phyloP scores from a whole-genome alignment of 2,113 vertebrate species.

The Protobothrops mucrosquamatus region DNA sequence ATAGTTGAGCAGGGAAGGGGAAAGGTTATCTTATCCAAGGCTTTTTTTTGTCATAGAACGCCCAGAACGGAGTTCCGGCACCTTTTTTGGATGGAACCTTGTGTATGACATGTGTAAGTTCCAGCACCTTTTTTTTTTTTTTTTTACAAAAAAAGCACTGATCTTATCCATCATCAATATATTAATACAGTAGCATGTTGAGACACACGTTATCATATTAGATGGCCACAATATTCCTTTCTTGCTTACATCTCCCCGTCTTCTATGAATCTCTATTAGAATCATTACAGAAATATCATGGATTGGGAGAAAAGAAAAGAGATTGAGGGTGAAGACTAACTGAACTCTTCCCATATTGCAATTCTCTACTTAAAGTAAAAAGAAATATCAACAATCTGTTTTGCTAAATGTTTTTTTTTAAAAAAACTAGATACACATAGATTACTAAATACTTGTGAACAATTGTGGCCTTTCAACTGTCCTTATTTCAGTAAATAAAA shows the following conservation, averaged over 20 bases:
- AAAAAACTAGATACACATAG: not conserved
- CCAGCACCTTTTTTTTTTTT: too few relatives aligned
- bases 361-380: not conserved
- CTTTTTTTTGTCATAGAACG: too few relatives aligned
- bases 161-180: not conserved
- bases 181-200: not conserved
- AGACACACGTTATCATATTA: not conserved
- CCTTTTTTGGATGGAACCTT: too few relatives aligned
- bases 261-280: not conserved
- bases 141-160: too few relatives aligned
- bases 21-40: not conserved
- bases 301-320: not conserved
- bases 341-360: not conserved
- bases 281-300: not conserved
- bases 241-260: not conserved
- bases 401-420: not conserved
- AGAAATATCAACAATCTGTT: not conserved
- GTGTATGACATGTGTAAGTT: too few relatives aligned
- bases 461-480: not conserved
- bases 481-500: not conserved
- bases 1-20: not conserved
- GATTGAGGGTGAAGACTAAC: not conserved
- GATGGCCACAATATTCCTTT: not conserved
- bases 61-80: too few relatives aligned
- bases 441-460: not conserved